phyloP scores from a whole-genome alignment of 2,888 invertebrate species.

The Dexiosoma caninum region DNA sequence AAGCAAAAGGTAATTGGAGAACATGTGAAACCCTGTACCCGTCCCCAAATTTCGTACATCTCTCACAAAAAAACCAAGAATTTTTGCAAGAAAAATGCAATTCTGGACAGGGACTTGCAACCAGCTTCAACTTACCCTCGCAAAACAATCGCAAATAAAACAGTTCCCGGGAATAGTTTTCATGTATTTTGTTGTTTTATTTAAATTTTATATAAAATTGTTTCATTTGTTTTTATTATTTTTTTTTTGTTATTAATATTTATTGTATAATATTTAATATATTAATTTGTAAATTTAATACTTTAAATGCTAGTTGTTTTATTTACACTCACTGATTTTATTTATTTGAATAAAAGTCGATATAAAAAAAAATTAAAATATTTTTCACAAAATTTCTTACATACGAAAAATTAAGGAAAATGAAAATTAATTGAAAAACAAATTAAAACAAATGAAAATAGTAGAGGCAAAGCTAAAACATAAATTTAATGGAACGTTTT shows the following conservation, averaged over 20 bases:
- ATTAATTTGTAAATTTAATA: conserved; percentile 38
- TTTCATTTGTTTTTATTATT: conserved; percentile 50
- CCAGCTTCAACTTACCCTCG: background rate
- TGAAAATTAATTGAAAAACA: background rate
- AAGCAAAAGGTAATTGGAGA: too few relatives aligned
- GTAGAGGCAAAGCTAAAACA: conserved; percentile 53
- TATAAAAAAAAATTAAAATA: conserved; percentile 4
- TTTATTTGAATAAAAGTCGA: conserved; percentile 18
- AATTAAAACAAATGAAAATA: background rate
- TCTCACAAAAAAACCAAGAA: too few relatives aligned
- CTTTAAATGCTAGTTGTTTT: conserved; percentile 26
- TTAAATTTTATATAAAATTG: conserved; percentile 61
- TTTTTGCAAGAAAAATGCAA: too few relatives aligned
- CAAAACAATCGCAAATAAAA: background rate
- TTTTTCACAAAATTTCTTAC: conserved; percentile 12
- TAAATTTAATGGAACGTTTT: conserved; percentile 40
- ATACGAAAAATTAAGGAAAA: background rate
- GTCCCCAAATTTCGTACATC: too few relatives aligned
- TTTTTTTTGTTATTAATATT: conserved; percentile 37
- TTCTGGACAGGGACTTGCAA: too few relatives aligned
- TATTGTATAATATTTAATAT: conserved; percentile 57
- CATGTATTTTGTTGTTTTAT: conserved; percentile 38
- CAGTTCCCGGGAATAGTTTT: background rate
- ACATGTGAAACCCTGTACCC: too few relatives aligned
- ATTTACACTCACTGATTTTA: conserved; percentile 54